These are phyloP conservation scores for Anarsia innoxiella DNA, from an alignment of 2,888 invertebrate species.

Conservation along the genomic window DNA sequence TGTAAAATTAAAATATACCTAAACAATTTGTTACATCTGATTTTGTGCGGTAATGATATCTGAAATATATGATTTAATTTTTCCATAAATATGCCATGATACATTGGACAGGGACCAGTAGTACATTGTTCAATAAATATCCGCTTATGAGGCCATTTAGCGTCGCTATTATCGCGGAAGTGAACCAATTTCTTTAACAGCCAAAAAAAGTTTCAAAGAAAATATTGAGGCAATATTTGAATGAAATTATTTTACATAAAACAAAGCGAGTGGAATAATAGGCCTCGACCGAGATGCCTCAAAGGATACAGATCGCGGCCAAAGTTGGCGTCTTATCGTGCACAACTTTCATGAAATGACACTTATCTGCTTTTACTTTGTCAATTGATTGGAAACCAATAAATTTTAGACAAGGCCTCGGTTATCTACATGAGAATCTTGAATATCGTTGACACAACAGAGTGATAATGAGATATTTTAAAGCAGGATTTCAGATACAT, in stretches of 20 bases:
- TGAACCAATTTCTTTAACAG: conserved; percentile 36
- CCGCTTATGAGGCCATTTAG: conserved; percentile 3
- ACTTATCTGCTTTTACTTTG: conserved; percentile 50
- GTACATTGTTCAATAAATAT: conserved; percentile 2
- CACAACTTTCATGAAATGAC: conserved; percentile 46
- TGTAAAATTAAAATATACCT: too few relatives aligned
- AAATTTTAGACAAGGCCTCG: too few relatives aligned
- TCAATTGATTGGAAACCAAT: conserved; percentile 44
- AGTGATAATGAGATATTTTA: too few relatives aligned
- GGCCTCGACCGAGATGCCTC: conserved; percentile 43
- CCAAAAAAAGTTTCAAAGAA: conserved; percentile 33
- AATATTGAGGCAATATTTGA: conserved; percentile 50
- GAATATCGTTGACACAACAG: too few relatives aligned
- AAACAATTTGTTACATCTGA: too few relatives aligned
- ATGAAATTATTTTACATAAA: conserved; percentile 42
- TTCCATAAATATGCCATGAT: too few relatives aligned
- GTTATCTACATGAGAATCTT: too few relatives aligned
- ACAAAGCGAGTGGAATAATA: conserved; percentile 55
- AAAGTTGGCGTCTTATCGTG: conserved; percentile 48
- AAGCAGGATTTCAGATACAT: too few relatives aligned
- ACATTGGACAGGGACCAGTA: too few relatives aligned
- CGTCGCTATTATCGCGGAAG: conserved; percentile 13
- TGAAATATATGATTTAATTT: too few relatives aligned
- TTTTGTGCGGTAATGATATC: too few relatives aligned
- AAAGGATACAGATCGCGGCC: conserved; percentile 33